Conservation (phyloP, 1,140 invertebrate species). For the Elymnias hypermnestra region DNA sequence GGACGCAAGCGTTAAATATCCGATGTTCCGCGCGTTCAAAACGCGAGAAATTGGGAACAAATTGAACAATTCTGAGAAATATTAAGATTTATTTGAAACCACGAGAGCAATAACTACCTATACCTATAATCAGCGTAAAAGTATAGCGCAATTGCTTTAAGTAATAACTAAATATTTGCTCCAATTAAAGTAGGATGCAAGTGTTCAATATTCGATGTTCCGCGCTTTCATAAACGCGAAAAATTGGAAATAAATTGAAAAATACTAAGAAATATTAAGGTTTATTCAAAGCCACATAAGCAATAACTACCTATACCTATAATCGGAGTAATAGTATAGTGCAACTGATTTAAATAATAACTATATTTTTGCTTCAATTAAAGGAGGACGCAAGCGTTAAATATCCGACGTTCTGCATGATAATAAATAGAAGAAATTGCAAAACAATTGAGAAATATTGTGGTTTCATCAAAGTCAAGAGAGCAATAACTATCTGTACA, state of each 20-base stretch:
- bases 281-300: constrained; percentile 15
- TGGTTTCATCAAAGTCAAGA: constrained; percentile 17
- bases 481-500: constrained; percentile 14
- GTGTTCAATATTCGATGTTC: constrained; percentile 44
- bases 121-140: no score
- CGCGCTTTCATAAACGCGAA: constrained; percentile 39
- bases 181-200: constrained; percentile 47
- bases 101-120: constrained; percentile 10
- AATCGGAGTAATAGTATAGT: no score
- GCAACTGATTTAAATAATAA: no score
- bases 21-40: constrained; percentile 38
- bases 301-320: constrained; percentile 12
- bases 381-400: constrained; percentile 41
- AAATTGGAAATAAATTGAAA: constrained; percentile 56
- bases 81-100: constrained; percentile 25
- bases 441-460: constrained; percentile 43
- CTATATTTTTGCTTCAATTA: constrained; percentile 62
- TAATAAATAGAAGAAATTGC: constrained; percentile 51
- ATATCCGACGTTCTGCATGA: constrained; percentile 43
- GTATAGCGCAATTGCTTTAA: no score
- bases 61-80: constrained; percentile 45
- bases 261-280: constrained; percentile 39
- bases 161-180: no score
- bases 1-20: constrained; percentile 42
- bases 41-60: constrained; percentile 48